Evolutionary conservation across 2,797 vertebrate genomes (phyloP).

Genomic region (Pampus argenteus): DNA sequence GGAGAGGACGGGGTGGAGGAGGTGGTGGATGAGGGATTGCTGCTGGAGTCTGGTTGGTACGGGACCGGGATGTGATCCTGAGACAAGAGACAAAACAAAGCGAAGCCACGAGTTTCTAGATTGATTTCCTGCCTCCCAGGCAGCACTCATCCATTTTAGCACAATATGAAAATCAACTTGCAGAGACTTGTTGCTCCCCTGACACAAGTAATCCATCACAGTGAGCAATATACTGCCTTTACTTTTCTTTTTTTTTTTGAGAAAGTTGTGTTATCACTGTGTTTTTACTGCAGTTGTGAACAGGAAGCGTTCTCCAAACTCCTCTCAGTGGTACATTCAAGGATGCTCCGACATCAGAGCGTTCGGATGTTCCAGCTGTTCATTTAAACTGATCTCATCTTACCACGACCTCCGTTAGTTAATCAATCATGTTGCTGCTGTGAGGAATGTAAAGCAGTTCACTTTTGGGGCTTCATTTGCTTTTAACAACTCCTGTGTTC

Average conservation of each 20-base stretch:
- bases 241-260: constrained; percentile 33
- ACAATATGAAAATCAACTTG: constrained; percentile 41
- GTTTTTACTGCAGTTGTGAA: background rate
- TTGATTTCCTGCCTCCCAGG: constrained; percentile 60
- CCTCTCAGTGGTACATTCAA: constrained; percentile 8
- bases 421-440: background rate
- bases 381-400: background rate
- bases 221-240: constrained; percentile 45
- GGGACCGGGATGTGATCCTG: constrained; percentile 98
- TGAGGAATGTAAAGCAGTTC: background rate
- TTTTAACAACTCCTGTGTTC: background rate
- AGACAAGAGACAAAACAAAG: constrained; percentile 35
- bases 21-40: constrained; percentile 98
- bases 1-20: constrained; percentile 98
- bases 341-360: background rate
- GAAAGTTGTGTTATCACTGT: constrained; percentile 21
- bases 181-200: constrained; percentile 39
- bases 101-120: constrained; percentile 21
- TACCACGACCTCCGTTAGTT: background rate
- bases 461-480: background rate
- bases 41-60: constrained; percentile 99
- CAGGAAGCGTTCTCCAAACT: constrained; percentile 7
- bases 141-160: constrained; percentile 52
- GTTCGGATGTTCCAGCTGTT: background rate
- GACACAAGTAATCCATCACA: constrained; percentile 61